Conservation (phyloP, 2,113 vertebrate genomes). For the cattle (Bos taurus) region DNA sequence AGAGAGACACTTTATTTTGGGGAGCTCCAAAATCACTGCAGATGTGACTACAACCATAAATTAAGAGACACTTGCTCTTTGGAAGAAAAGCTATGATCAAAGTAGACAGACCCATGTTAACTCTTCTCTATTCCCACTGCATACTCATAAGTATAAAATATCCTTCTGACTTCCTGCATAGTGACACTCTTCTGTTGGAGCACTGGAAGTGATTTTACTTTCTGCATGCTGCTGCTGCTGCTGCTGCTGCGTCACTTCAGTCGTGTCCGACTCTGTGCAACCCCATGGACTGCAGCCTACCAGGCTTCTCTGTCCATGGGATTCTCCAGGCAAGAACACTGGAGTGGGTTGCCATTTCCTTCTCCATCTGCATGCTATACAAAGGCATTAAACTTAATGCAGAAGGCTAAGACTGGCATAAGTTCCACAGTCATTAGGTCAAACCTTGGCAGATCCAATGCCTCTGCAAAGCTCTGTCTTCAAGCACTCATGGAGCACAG, state of each 20-base stretch:
- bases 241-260: too few relatives aligned
- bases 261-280: too few relatives aligned
- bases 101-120: not conserved
- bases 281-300: too few relatives aligned
- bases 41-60: not conserved
- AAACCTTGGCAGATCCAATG: not conserved
- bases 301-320: too few relatives aligned
- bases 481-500: rapidly evolving
- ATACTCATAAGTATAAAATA: not conserved
- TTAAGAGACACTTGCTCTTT: not conserved
- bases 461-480: not conserved
- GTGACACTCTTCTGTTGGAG: not conserved
- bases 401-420: not conserved
- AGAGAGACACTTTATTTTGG: not conserved
- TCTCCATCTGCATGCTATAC: not conserved
- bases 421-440: not conserved
- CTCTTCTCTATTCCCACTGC: not conserved
- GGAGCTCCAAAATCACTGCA: not conserved
- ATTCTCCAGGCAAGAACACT: too few relatives aligned
- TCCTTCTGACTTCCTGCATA: not conserved
- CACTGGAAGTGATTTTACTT: not conserved
- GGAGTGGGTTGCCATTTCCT: too few relatives aligned
- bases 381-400: not conserved
- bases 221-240: not conserved
- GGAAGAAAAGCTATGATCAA: not conserved